Base-by-base conservation (phyloP, 2,113 vertebrate genomes). In the Falcunculus frontatus region DNA sequence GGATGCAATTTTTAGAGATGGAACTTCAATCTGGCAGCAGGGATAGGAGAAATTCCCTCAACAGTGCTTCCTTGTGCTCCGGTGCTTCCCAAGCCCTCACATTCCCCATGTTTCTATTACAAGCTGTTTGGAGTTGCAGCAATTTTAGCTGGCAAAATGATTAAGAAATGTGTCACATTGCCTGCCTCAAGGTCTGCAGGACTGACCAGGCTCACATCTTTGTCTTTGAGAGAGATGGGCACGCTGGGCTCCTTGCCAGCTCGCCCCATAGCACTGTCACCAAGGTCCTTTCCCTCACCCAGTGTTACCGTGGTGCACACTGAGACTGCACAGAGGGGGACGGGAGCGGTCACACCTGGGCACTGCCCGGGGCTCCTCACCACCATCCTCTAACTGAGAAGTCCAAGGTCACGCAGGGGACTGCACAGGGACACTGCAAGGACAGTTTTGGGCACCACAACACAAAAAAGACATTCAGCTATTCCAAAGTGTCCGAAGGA, bases 261-360 rank as follows among this genome's bases (percentile, higher is more conserved):
- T 13, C 8, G 3, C 33, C 16, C 3, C 50, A 5, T 3, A 33
- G 22, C 2, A 2, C 63, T 8, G 62, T 3, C 39, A 2, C 62
- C 4, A 4, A 5, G 15, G 13, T 2, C 10, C 26, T 4, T 12
- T 11, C 12, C n/a, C 26, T 4, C 47, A 5, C 20, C 26, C 29
- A 13, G 42, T 0, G 22, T 2, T 15, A 6, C 52, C 72, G 2
- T 4, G 16, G 5, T 0, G 7, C 13, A 5, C 13, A 3, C 22
- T 1, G 23, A 8, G 23, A 6, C 15, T 10, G 2, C 11, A 0
- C 42, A 11, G 57, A 6, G 4, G 29, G n/a, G 79, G 30, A 69
- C 29, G 13, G 22, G 4, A 27, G 8, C n/a, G 2, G 37, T 4
- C 35, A 5, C 42, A 12, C 0, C 33, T 0, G 5, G 15, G 29